Conservation (phyloP, 2,888 invertebrate species). For the Eremobia ochroleuca region DNA sequence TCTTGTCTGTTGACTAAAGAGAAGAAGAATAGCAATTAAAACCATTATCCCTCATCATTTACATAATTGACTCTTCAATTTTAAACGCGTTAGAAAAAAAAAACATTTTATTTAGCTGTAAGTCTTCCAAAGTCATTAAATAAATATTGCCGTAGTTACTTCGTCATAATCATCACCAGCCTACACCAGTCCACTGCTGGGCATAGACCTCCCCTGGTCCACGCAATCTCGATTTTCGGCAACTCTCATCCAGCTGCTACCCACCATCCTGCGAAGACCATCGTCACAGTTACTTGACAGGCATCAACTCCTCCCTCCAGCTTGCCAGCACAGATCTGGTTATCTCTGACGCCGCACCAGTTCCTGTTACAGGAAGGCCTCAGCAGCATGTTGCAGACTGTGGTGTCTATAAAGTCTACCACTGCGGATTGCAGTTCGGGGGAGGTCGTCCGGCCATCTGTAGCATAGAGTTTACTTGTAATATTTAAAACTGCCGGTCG, state of each 20-base stretch:
- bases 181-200: too few relatives aligned
- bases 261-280: too few relatives aligned
- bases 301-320: constrained; percentile 81
- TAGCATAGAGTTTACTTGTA: not conserved
- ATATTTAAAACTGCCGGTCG: too few relatives aligned
- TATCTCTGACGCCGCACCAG: constrained; percentile 76
- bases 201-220: too few relatives aligned
- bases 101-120: too few relatives aligned
- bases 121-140: too few relatives aligned
- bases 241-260: too few relatives aligned
- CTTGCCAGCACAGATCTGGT: constrained; percentile 83
- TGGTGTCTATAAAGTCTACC: constrained; percentile 75
- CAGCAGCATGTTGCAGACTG: constrained; percentile 72
- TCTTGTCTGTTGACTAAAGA: too few relatives aligned
- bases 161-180: constrained; percentile 42
- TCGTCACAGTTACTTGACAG: constrained; percentile 75
- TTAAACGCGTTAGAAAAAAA: not conserved
- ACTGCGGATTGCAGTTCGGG: constrained; percentile 77
- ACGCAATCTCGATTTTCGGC: too few relatives aligned
- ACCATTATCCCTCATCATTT: not conserved
- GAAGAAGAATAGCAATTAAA: too few relatives aligned
- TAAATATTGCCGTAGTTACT: constrained; percentile 66
- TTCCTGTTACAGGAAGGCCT: constrained; percentile 72
- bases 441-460: constrained; percentile 70
- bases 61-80: not conserved